Percentiles rank a stretch among this genome's conserved stretches.
Conservation (phyloP, 1,140 invertebrate species). For the Drusus annulatus region DNA sequence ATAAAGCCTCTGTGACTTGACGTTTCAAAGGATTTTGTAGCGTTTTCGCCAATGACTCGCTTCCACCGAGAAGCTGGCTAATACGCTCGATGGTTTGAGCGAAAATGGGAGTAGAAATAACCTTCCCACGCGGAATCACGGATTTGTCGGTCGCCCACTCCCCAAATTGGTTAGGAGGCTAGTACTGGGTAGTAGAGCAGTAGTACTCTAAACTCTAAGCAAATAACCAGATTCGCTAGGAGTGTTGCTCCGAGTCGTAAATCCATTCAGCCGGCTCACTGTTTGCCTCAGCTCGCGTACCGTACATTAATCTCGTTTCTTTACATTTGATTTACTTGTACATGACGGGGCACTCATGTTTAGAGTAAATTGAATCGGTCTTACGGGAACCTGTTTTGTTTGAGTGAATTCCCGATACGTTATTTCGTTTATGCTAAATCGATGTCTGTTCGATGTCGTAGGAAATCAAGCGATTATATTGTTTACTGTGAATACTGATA, state of each 20-base stretch:
- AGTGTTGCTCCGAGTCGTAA: constrained; percentile 23
- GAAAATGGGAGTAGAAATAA: not conserved
- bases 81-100: constrained; percentile 6
- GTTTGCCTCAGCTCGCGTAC: not conserved
- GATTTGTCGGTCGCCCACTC: constrained; percentile 21
- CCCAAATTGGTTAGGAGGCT: constrained; percentile 26
- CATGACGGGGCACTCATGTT: constrained; percentile 27
- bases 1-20: not conserved
- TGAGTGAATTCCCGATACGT: not conserved
- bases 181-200: too few species aligned
- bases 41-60: constrained; percentile 18
- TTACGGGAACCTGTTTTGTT: constrained; percentile 13
- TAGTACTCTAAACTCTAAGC: constrained; percentile 10
- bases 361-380: constrained; percentile 28
- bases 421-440: constrained; percentile 4
- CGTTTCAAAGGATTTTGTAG: not conserved
- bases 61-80: constrained; percentile 1
- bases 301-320: constrained; percentile 19
- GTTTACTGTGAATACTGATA: too few species aligned
- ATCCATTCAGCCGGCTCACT: constrained; percentile 24
- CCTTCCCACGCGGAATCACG: constrained; percentile 11
- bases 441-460: not conserved
- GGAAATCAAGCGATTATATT: too few species aligned
- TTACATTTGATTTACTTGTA: constrained; percentile 29
- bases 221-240: constrained; percentile 39